These are phyloP conservation scores for Amphipyra berbera DNA, from an alignment of 2,888 invertebrate species.

Conservation along the genomic window DNA sequence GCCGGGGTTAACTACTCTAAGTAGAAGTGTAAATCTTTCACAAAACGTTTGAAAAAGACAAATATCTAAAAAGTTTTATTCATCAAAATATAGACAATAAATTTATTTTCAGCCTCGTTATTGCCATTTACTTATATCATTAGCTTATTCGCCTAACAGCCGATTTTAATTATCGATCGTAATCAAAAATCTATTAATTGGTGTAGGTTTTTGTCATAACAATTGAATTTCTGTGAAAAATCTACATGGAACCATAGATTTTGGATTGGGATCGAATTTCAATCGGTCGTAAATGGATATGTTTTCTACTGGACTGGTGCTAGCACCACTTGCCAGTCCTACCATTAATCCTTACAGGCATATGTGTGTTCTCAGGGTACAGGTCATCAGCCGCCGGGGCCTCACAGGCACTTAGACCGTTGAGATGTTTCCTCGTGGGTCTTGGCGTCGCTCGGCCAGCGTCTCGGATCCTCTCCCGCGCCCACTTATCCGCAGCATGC, in stretches of 20 bases:
- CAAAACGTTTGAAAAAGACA: too few species aligned
- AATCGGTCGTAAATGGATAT: too few species aligned
- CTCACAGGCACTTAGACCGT: constrained; percentile 73
- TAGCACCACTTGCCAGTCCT: constrained; percentile 77
- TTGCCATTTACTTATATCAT: constrained; percentile 5
- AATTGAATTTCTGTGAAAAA: too few species aligned
- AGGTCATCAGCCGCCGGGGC: constrained; percentile 81
- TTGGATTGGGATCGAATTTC: too few species aligned
- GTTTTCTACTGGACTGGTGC: background rate
- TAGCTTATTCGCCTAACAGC: background rate
- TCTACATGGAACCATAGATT: too few species aligned
- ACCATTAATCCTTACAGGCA: constrained; percentile 66
- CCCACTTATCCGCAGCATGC: constrained; percentile 79
- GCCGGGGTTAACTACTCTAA: too few species aligned
- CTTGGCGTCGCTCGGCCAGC: constrained; percentile 80
- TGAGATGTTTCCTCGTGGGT: constrained; percentile 72
- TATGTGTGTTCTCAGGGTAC: constrained; percentile 75
- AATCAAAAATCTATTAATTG: too few species aligned
- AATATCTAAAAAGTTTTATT: too few species aligned
- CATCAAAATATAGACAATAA: too few species aligned
- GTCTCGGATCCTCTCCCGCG: constrained; percentile 72
- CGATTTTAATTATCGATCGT: too few species aligned
- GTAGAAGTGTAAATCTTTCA: too few species aligned
- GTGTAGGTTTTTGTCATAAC: too few species aligned
- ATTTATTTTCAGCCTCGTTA: constrained; percentile 35